Evolutionary conservation across 2,888 invertebrate genomes (phyloP).

Genomic region (Harpalus rubripes): DNA sequence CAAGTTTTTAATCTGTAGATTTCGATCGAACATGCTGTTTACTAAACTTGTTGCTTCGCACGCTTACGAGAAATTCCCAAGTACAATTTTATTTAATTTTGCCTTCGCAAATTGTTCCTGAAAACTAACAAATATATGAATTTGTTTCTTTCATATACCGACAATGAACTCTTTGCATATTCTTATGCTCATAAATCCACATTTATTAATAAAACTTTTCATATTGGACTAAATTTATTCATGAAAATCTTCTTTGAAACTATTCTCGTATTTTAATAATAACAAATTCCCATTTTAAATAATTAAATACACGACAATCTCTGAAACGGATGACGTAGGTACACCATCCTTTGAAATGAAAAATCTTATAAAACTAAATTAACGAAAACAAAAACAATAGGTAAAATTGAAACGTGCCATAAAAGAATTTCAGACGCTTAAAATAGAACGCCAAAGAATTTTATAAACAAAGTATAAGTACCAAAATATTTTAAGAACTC

Average conservation of each 20-base stretch:
- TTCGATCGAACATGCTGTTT: not conserved
- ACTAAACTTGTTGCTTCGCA: constrained; percentile 27
- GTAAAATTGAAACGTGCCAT: no score
- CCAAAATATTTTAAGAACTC: no score
- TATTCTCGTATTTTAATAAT: no score
- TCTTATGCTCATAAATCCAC: not conserved
- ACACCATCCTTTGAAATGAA: no score
- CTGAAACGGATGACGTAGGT: no score
- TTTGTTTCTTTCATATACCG: constrained; percentile 15
- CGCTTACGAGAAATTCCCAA: not conserved
- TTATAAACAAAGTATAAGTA: no score
- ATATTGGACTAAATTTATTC: not conserved
- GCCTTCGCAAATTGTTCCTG: not conserved
- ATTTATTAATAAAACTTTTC: not conserved
- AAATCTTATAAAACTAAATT: no score
- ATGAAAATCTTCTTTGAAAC: not conserved
- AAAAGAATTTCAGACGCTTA: no score
- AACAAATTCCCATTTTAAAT: no score
- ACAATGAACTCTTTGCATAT: constrained; percentile 4
- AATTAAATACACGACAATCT: no score
- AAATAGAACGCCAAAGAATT: no score
- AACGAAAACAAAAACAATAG: no score
- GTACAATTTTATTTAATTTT: constrained; percentile 11
- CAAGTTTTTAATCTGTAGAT: not conserved
- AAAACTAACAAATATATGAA: constrained; percentile 11